phyloP scores from a whole-genome alignment of 2,113 vertebrate genomes.

The Gymnorhina tibicen region DNA sequence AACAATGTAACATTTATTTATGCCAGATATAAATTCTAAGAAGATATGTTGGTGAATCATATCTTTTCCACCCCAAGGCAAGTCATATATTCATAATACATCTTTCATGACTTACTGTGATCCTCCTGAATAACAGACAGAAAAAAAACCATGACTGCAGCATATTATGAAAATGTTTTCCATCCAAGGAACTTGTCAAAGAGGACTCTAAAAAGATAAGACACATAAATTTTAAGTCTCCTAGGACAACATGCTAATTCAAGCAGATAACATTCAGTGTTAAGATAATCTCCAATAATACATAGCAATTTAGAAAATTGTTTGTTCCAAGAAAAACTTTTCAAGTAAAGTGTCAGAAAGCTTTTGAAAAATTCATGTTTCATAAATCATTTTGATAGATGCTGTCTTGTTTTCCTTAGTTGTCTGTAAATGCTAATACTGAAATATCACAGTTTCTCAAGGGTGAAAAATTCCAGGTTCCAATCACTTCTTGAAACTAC shows the following conservation, averaged over 20 bases:
- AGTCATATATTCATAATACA: not conserved
- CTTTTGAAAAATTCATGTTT: not conserved
- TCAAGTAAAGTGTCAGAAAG: not conserved
- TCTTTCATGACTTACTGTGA: not conserved
- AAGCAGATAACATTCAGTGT: not conserved
- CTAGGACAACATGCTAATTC: not conserved
- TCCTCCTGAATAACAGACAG: not conserved
- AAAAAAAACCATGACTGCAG: not conserved
- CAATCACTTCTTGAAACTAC: not conserved
- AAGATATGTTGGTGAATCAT: not conserved
- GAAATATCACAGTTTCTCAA: not conserved
- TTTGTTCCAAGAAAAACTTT: not conserved
- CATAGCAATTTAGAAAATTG: not conserved
- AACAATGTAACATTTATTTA: not conserved
- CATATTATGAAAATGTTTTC: not conserved
- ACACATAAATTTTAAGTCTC: not conserved
- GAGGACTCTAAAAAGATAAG: not conserved
- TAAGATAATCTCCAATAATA: not conserved
- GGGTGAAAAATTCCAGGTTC: not conserved
- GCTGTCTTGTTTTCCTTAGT: not conserved
- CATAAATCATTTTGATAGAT: not conserved
- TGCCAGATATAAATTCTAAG: not conserved
- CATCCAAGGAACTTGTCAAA: not conserved
- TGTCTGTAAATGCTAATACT: not conserved
- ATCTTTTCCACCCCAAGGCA: not conserved